Base-by-base conservation (phyloP, 2,888 invertebrate species). In the Stegana nigrithorax region DNA sequence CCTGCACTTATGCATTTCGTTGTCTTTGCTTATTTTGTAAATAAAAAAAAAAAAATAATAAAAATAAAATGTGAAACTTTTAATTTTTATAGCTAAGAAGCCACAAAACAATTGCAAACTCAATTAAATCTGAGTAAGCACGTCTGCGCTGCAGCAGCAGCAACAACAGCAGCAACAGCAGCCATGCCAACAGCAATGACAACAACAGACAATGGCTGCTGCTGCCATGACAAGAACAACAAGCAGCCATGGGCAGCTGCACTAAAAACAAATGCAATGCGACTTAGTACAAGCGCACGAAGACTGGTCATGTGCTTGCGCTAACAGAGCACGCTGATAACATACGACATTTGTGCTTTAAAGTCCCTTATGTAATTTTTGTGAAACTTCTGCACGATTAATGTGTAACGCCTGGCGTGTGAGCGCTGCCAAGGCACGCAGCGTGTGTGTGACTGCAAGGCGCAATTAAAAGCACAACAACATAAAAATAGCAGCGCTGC, bases 101-200 rank as follows among this genome's bases (percentile, higher is more conserved):
- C 75, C 73, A 65, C 78, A 75, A 71, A 75, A 74, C 77, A 78
- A 75, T 78, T 75, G 78, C 71, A 76, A 75, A 75, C 75, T 78
- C 78, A 78, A 75, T 75, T 75, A 75, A 75, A 75, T 74, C 75
- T 73, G 78, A 73, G n/a, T n/a, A n/a, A n/a, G n/a, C n/a, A n/a
- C n/a, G n/a, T n/a, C n/a, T n/a, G 78, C 75, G 69, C 70, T 76
- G 68, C 62, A 68, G 74, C n/a, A 67, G 70, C 59, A 75, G 74
- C 62, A 32, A 8, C 8, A 12, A 2, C 32, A 32, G 10, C 8
- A 32, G 6, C 32, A 32, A 8, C n/a, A 1, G 32, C 8, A 32
- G 19, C 19, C 14, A 44, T 10, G 44, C 4, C 44, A 36, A 7
- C 3, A 36, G 10, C n/a, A 36, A 7, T 1, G 36, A 32, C 32